These are phyloP conservation scores for Coremacera marginata DNA, from an alignment of 2,888 invertebrate species.

Conservation along the genomic window DNA sequence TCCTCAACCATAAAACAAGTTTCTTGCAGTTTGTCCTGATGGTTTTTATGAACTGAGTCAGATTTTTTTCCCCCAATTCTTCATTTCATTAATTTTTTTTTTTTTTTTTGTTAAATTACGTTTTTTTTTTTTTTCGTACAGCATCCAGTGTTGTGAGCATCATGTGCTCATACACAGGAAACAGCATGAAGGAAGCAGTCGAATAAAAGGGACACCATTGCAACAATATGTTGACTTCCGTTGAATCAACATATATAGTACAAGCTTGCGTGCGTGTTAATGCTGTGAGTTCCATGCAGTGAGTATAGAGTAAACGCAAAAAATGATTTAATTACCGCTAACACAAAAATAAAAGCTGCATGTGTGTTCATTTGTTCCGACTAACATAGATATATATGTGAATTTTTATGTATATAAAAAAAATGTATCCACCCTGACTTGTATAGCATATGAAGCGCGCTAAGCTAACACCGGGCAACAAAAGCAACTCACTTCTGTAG, in stretches of 20 bases:
- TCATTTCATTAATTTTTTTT: no score
- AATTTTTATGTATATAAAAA: neutral
- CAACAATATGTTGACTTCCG: conserved; percentile 24
- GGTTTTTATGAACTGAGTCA: neutral
- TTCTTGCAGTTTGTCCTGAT: neutral
- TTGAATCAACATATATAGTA: neutral
- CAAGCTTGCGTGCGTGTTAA: neutral
- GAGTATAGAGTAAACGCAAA: conserved; percentile 4
- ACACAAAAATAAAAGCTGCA: neutral
- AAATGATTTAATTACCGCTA: conserved; percentile 24
- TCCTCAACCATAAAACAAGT: neutral
- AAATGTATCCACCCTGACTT: neutral
- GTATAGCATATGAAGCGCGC: no score
- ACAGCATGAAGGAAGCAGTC: neutral
- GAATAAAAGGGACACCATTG: neutral
- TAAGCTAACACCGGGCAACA: no score
- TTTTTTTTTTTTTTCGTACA: neutral
- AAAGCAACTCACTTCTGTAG: no score
- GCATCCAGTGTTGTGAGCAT: no score
- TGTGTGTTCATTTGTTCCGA: neutral
- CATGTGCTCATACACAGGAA: neutral
- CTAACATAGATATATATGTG: neutral
- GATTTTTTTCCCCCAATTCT: no score
- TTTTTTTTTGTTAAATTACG: neutral
- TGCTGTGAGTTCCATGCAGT: neutral